Base-by-base conservation (phyloP, 2,797 vertebrate genomes). In the Tympanoctomys barrerae region DNA sequence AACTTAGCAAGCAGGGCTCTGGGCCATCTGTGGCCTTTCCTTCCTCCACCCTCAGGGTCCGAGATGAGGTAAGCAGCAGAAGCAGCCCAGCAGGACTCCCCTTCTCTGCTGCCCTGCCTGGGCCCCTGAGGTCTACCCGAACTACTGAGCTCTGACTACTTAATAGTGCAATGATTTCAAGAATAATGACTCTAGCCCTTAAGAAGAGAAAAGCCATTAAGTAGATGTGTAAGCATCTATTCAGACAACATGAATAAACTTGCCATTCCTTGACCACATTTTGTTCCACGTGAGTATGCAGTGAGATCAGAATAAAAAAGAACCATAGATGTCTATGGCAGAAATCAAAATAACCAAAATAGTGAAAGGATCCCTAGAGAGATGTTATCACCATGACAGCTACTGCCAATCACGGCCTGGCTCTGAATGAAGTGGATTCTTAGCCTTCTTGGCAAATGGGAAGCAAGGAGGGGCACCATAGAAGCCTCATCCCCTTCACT, bases 311-410 rank as follows among this genome's bases (percentile, higher is more conserved):
- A 98, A 99, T 99, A 97, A 99, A 99, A 16, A 16, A 99, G 99
- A 98, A 99, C 99, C 98, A 99, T 97, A 99, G 99, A 99, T 99
- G 99, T 99, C 99, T 0, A 99, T 99, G 70, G 99, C 99, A 95
- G 99, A 99, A 98, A 99, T 99, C 97, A 99, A 99, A 98, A 99
- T 99, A 89, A 99, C 99, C 95, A 99, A 99, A 97, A 99, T 99
- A 21, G 98, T 99, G 97, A 99, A 99, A 94, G 99, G 99, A 36
- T 99, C 99, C 1, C 99, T 98, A 39, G 98, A 99, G 95, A 98
- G 99, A 66, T 98, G 99, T 99, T 96, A 99, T 99, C 12, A 99
- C 99, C 98, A 98, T 98, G 61, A 99, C 99, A 96, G 99, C 99
- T n/a, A 98, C 99, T 39, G 99, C 99, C 96, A 99, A 98, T 98